Base-by-base conservation (phyloP, 2,888 invertebrate genomes). In the Abrostola tripartita region DNA sequence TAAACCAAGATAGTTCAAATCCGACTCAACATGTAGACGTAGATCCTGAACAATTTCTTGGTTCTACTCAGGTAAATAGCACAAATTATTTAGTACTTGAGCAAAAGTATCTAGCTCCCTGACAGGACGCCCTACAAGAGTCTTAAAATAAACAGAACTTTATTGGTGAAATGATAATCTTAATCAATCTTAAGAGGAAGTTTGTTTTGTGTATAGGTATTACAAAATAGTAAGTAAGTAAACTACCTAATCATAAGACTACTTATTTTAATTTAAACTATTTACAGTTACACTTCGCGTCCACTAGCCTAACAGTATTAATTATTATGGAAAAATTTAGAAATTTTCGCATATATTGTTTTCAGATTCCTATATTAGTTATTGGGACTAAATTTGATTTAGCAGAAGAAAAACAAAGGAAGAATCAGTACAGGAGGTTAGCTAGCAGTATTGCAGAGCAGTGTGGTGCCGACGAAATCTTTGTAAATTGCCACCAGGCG, bases 341-440 rank as follows among this genome's bases (percentile, higher is more conserved):
- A 24, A 24, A 24, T 24, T 24, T 24, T 24, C 24, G 5, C 11
- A 4, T 42, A 9, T 5, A n/a, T 37, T 59, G 37, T 56, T 94
- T 94, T 65, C 90, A 98, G 96, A 97, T 99, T 85, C 99, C 99
- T 0, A 98, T 99, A 81, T 95, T 99, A 72, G 98, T 99, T 0
- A 97, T 99, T 83, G 99, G 99, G 11, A 98, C 99, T 0, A 99
- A 99, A 91, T 95, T 97, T 74, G 99, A 99, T 93, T 94, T 98
- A 75, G 96, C 97, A 0, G 97, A 97, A 81, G 97, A 97, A 72
- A 96, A 95, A 86, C 96, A 97, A 55, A 95, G 96, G 71, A 95
- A 96, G 59, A 95, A 94, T 81, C 92, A 95, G 62, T 95, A 96
- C 60, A 91, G 96, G 74, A 82, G 94, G 44, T 82, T 93, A 50